Evolutionary conservation across 2,797 vertebrate species (phyloP), one percentile per base, ranked within the genome.

Genomic region (Gallinago stenura): DNA sequence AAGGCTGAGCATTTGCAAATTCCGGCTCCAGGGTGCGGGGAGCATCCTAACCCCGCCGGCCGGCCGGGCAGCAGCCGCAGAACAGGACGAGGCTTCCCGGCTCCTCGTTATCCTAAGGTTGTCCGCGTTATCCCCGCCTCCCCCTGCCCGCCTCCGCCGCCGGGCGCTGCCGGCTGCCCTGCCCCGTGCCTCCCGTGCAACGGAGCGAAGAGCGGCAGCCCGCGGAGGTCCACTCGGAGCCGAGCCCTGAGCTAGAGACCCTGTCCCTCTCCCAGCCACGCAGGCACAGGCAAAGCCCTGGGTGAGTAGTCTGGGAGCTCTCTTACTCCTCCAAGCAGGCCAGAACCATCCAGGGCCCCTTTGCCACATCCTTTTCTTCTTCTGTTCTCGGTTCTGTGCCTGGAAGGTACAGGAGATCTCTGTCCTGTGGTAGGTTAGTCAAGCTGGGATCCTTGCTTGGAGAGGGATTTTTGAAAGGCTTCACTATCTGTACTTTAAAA

Each of bases 1-100:
- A 97, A 96, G 94, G 97, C 98, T 97, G 98, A 98, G 98, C 98
- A 98, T 97, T 98, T 93, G 98, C 98, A 97, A 97, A 97, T 93
- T 26, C 13, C 33, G 97, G 98, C 93, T 98, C 95, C 97, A 96
- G 95, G 97, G 98, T 77, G 96, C 94, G 96, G 96, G 97, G 94
- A 96, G 95, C 97, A 97, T 95, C 94, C 91, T 78, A 71, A 48
- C 72, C 50, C 69, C 56, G 86, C 65, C 87, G 79, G 93, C 82
- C 72, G 56, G 70, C 28, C 22, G 54, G 64, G 95, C 96, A 97
- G 96, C 97, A 71, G 89, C 85, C 76, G 83, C 88, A 60, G 72
- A 71, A 12, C 73, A 43, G 75, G 89, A 91, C 86, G 51, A 92
- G 72, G 56, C 46, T 71, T 31, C 35, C 65, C 73, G 66, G 54